Conservation (phyloP, 2,113 vertebrate species). For the Malurus elegans region DNA sequence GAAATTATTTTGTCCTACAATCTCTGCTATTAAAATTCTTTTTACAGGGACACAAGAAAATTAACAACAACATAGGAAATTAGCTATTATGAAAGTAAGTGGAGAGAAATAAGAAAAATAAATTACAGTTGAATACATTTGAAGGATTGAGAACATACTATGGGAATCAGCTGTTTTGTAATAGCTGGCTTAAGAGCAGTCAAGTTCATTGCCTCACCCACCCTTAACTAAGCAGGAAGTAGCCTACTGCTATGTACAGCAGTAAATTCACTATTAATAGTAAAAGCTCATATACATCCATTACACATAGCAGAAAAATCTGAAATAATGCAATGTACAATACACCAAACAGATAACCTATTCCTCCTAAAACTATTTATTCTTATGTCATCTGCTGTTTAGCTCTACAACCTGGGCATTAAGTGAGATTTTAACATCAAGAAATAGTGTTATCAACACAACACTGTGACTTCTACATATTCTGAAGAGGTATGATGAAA, state of each 20-base stretch:
- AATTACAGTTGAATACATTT: neutral
- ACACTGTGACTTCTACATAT: neutral
- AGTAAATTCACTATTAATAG: neutral
- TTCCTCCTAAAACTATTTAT: neutral
- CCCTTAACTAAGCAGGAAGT: neutral
- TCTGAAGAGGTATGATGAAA: neutral
- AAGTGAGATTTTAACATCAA: neutral
- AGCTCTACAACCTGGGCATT: neutral
- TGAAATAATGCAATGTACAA: neutral
- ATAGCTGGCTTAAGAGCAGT: neutral
- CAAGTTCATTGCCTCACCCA: neutral
- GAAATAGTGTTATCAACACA: fast-evolving
- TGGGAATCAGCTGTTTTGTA: neutral
- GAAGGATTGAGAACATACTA: neutral
- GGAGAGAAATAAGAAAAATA: neutral
- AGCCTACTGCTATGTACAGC: neutral
- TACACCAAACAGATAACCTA: neutral
- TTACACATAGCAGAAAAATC: neutral
- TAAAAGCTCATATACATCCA: neutral
- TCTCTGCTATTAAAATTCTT: neutral
- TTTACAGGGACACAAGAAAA: neutral
- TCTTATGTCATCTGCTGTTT: neutral
- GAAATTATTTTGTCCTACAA: neutral
- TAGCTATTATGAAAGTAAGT: neutral
- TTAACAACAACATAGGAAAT: neutral